Evolutionary conservation across 2,113 vertebrate species (phyloP), one percentile per base, ranked within the genome.

Genomic region (Crotalus horridus): DNA sequence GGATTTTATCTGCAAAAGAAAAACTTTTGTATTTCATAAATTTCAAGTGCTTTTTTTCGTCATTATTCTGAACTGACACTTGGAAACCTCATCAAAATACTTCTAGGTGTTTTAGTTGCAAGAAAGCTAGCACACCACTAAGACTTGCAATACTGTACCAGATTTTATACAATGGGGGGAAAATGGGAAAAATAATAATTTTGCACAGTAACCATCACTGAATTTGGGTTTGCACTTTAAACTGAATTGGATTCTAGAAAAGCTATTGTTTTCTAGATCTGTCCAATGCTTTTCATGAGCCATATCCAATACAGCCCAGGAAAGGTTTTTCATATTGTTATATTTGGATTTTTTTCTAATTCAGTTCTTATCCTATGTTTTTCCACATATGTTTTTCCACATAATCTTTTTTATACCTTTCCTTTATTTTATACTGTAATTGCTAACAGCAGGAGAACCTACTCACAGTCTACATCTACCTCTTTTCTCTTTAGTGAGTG

Each of bases 401-500:
- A 43, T 81, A 81, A 81, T 10, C 74, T 21, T 81, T 39, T 39
- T 81, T 21, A 39, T 21, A 43, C 3, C 20, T 39, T 81, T 81
- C 7, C 20, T 39, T 81, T 81, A 21, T 81, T 81, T 81, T 81
- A 39, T 81, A 81, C 33, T 20, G 6, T 81, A 81, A 81, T 23
- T 81, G 20, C 20, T 81, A 21, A 20, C 33, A 81, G 74, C 33
- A 81, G 74, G 33, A 81, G 17, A 81, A 43, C 74, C 33, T 17
- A 81, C 33, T 13, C n/a, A 55, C 3, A 56, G n/a, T 88, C 64
- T 81, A 91, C 8, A 43, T 81, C 89, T 90, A 85, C 91, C 95
- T 96, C 96, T 95, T 94, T 94, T 94, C 91, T 93, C 81, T 92
- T 94, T 88, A 87, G 92, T 89, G 90, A 94, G 23, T 92, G 24